A percentile compares a stretch with the other conserved stretches of the same genome.
Conservation (phyloP, 2,888 invertebrate species). For the Ptilodon capucinus region DNA sequence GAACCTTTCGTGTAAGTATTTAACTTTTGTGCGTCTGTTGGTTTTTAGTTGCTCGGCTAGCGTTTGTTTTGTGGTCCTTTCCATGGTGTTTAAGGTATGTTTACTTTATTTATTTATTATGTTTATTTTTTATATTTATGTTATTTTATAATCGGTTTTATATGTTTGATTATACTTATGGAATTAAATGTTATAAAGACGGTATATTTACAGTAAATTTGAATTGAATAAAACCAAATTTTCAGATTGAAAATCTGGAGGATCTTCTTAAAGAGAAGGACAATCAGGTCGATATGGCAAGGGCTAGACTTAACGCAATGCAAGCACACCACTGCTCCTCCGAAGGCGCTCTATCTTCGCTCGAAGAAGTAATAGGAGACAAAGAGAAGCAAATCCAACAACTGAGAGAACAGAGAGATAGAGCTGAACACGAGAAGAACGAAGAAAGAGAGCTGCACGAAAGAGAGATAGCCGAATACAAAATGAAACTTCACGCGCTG, state of each 20-base stretch:
- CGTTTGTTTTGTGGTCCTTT: slow-evolving; percentile 20
- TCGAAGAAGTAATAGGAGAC: slow-evolving; percentile 97
- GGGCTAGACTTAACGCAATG: slow-evolving; percentile 94
- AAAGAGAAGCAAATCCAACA: slow-evolving; percentile 99
- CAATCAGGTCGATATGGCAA: slow-evolving; percentile 97
- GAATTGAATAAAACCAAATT: slow-evolving; percentile 18
- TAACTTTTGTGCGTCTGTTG: slow-evolving; percentile 6
- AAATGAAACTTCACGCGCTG: slow-evolving; percentile 94
- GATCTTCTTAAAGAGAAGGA: slow-evolving; percentile 98
- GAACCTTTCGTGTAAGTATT: background rate
- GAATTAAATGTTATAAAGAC: no score
- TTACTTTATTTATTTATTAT: slow-evolving; percentile 25
- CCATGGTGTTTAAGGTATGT: slow-evolving; percentile 42
- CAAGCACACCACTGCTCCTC: slow-evolving; percentile 97
- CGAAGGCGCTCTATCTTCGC: slow-evolving; percentile 94
- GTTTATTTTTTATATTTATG: background rate
- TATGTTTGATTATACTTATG: no score
- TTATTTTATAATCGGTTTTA: no score
- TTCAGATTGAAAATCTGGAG: slow-evolving; percentile 98
- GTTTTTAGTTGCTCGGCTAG: slow-evolving; percentile 18
- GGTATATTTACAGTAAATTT: no score
- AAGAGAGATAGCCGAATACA: slow-evolving; percentile 96
- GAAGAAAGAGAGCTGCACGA: slow-evolving; percentile 97
- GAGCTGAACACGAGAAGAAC: slow-evolving; percentile 97
- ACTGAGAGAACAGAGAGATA: slow-evolving; percentile 95